Evolutionary conservation across 1,140 invertebrate genomes (phyloP).

Genomic region (Drosophila rufa): DNA sequence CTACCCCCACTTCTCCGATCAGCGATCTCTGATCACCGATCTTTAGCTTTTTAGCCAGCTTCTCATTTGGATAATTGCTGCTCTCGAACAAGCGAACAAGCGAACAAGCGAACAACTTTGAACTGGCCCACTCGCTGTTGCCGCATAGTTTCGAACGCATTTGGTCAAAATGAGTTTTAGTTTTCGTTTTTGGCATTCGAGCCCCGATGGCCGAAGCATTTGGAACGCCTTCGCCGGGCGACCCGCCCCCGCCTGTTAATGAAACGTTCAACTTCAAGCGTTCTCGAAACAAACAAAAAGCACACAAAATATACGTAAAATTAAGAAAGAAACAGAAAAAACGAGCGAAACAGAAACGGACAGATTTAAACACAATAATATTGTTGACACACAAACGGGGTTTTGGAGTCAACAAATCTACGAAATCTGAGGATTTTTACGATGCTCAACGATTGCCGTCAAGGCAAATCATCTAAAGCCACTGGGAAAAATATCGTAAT

Average conservation of each 20-base stretch:
- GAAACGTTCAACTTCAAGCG: constrained; percentile 54
- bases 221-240: constrained; percentile 43
- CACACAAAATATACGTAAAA: constrained; percentile 11
- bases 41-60: constrained; percentile 13
- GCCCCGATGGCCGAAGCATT: constrained; percentile 54
- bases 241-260: constrained; percentile 56
- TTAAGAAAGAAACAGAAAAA: constrained; percentile 19
- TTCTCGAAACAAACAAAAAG: constrained; percentile 44
- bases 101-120: constrained; percentile 25
- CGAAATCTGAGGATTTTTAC: constrained; percentile 67
- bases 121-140: constrained; percentile 62
- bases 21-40: not conserved
- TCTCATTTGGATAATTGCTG: constrained; percentile 50
- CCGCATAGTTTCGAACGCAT: constrained; percentile 63
- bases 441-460: constrained; percentile 43
- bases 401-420: constrained; percentile 42
- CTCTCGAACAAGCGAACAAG: constrained; percentile 25
- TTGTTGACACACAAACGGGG: constrained; percentile 49
- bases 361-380: constrained; percentile 37
- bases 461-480: constrained; percentile 49
- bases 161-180: constrained; percentile 80
- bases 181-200: constrained; percentile 70
- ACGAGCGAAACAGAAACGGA: constrained; percentile 37
- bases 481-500: not conserved
- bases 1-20: constrained; percentile 11